Evolutionary conservation across 2,888 invertebrate genomes (phyloP).

Genomic region (Sthenelais limicola): DNA sequence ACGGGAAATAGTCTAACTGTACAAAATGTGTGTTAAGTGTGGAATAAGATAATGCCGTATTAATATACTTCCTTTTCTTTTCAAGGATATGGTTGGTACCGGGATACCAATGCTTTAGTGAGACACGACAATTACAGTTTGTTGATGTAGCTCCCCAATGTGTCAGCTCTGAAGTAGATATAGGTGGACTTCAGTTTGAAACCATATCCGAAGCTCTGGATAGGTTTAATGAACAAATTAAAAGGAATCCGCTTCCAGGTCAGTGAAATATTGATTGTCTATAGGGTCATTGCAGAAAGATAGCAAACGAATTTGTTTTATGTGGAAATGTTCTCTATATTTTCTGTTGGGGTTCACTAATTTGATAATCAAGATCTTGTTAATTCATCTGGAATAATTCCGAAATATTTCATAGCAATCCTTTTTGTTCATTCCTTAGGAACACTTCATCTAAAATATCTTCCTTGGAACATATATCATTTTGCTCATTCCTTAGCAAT

Average conservation of each 20-base stretch:
- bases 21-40: neutral
- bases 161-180: constrained; percentile 29
- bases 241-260: constrained; percentile 32
- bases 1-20: neutral
- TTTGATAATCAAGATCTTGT: no score
- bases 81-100: constrained; percentile 21
- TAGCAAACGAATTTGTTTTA: no score
- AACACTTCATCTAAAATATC: no score
- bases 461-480: no score
- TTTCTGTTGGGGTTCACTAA: no score
- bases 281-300: no score
- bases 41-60: neutral
- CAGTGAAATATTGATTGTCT: neutral
- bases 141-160: constrained; percentile 30
- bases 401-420: no score
- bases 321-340: no score
- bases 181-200: constrained; percentile 27
- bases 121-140: constrained; percentile 20
- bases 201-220: constrained; percentile 31
- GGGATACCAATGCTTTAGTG: constrained; percentile 30
- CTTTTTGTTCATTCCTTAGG: no score
- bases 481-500: no score
- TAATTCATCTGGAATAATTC: no score
- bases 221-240: constrained; percentile 27
- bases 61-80: no score